phyloP scores from a whole-genome alignment of 2,888 invertebrate species.

The Boloria selene region DNA sequence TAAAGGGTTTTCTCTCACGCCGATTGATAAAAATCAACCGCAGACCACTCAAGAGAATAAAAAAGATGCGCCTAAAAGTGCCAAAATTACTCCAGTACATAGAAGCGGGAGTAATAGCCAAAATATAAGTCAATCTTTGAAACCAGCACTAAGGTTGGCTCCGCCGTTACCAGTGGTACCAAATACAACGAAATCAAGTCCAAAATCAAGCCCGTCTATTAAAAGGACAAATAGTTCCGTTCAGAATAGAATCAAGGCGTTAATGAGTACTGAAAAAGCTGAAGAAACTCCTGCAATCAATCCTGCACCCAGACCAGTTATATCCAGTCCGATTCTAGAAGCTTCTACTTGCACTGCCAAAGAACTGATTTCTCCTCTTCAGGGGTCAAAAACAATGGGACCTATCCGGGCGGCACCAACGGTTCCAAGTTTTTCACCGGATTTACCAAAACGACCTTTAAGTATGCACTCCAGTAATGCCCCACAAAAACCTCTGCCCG shows the following conservation, averaged over 20 bases:
- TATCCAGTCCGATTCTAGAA: conserved; percentile 91
- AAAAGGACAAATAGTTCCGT: conserved; percentile 71
- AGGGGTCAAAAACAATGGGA: conserved; percentile 82
- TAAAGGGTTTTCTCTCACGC: conserved; percentile 91
- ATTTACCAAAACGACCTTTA: conserved; percentile 75
- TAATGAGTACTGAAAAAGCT: conserved; percentile 68
- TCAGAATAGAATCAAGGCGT: conserved; percentile 71
- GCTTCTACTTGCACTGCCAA: conserved; percentile 91
- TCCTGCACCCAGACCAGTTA: conserved; percentile 88
- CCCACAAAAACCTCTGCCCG: conserved; percentile 70
- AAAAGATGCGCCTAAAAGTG: conserved; percentile 63
- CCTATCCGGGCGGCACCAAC: conserved; percentile 84
- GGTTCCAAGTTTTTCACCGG: conserved; percentile 62
- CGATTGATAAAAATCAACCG: conserved; percentile 64
- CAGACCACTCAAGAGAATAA: conserved; percentile 32
- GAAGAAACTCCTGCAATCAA: conserved; percentile 73
- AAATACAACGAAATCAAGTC: conserved; percentile 57
- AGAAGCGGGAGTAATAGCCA: conserved; percentile 70
- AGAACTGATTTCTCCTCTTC: conserved; percentile 85
- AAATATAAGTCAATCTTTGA: conserved; percentile 62
- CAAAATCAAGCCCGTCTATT: conserved; percentile 66
- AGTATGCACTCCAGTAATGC: conserved; percentile 72
- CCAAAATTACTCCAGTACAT: conserved; percentile 80
- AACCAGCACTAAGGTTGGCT: conserved; percentile 81
- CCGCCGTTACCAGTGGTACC: conserved; percentile 85